Percentiles rank a stretch among this genome's conserved stretches.
Evolutionary conservation across 1,140 invertebrate species (phyloP).

Genomic region (Hyles euphorbiae): DNA sequence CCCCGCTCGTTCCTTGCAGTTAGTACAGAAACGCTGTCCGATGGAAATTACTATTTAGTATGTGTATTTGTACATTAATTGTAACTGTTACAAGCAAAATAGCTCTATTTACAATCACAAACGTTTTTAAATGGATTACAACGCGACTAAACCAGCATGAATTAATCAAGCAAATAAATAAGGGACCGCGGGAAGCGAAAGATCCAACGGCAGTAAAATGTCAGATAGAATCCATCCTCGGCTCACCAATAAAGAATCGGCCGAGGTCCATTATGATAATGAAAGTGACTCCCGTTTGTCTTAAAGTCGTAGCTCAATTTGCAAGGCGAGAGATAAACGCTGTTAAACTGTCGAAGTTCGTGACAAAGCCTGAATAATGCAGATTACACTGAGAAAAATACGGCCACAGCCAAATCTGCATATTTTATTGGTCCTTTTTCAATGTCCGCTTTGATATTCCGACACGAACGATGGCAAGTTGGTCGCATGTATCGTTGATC

Average conservation of each 20-base stretch:
- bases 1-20: constrained; percentile 43
- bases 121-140: too few species aligned
- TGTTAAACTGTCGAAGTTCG: constrained; percentile 75
- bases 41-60: constrained; percentile 27
- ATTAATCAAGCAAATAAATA: constrained; percentile 11
- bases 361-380: constrained; percentile 74
- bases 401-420: constrained; percentile 71
- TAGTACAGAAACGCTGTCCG: constrained; percentile 16
- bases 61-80: too few species aligned
- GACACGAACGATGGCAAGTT: constrained; percentile 26
- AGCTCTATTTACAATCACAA: too few species aligned
- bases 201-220: constrained; percentile 33
- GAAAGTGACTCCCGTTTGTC: constrained; percentile 73
- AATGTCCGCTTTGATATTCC: constrained; percentile 51
- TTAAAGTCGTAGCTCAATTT: constrained; percentile 75
- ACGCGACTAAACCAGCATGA: neutral
- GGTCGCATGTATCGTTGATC: neutral
- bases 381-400: constrained; percentile 75
- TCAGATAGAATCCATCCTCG: constrained; percentile 52
- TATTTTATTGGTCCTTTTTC: constrained; percentile 71
- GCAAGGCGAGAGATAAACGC: constrained; percentile 74
- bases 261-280: constrained; percentile 73
- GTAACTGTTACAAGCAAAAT: neutral
- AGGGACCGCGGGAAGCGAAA: constrained; percentile 10
- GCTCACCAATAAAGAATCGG: constrained; percentile 68